Percentiles rank a stretch among this genome's conserved stretches.
Conservation (phyloP, 2,888 invertebrate genomes). For the Campoletis raptor region DNA sequence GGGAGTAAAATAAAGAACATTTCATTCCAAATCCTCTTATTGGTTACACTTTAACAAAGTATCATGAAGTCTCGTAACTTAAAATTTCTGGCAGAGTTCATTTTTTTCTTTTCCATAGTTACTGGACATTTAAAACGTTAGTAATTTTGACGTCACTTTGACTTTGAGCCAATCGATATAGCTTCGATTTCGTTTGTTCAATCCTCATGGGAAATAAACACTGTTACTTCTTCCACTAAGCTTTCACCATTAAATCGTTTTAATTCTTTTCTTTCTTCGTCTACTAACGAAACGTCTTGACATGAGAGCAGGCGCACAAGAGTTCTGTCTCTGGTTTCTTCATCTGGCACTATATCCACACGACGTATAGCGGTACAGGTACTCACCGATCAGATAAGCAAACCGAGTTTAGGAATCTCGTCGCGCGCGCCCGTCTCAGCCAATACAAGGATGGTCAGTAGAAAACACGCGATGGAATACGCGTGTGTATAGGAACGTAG, state of each 20-base stretch:
- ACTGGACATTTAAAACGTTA: neutral
- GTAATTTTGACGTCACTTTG: neutral
- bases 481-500: neutral
- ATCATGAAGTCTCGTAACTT: neutral
- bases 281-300: constrained; percentile 24
- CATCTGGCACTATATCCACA: constrained; percentile 26
- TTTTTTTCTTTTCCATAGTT: neutral
- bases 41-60: neutral
- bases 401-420: constrained; percentile 72
- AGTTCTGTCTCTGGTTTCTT: constrained; percentile 42
- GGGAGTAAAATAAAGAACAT: neutral
- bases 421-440: constrained; percentile 63
- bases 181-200: constrained; percentile 13
- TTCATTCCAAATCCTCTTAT: neutral
- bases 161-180: neutral
- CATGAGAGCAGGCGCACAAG: constrained; percentile 6
- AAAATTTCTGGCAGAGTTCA: neutral
- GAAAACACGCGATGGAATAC: constrained; percentile 6
- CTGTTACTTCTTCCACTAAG: constrained; percentile 7
- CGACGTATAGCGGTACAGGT: constrained; percentile 53
- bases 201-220: constrained; percentile 29
- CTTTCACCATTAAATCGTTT: constrained; percentile 45
- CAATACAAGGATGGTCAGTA: constrained; percentile 26
- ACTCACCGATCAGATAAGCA: constrained; percentile 76
- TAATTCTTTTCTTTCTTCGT: constrained; percentile 29